A percentile compares a stretch with the other conserved stretches of the same genome.
Evolutionary conservation across 23 tunicate genomes (phyloP).

Genomic region (Ciona savignyi): DNA sequence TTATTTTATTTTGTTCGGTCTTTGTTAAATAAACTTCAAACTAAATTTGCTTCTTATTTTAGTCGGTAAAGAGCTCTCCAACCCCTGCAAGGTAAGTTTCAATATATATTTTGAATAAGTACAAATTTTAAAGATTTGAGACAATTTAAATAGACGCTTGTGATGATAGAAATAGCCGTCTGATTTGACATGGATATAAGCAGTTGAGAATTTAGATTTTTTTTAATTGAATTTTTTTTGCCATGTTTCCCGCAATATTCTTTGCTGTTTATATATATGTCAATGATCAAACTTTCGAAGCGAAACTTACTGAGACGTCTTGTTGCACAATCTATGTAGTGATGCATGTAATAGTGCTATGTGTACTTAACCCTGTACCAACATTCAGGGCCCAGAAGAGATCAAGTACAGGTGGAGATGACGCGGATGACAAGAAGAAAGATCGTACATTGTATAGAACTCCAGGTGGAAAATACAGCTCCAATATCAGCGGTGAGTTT

Average conservation of each 20-base stretch:
- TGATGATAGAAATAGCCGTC: constrained; percentile 22
- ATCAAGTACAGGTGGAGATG: constrained; percentile 22
- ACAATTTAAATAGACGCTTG: not conserved
- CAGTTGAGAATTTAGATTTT: not conserved
- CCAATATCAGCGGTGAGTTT: constrained; percentile 47
- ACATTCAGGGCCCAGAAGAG: constrained; percentile 52
- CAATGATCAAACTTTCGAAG: constrained; percentile 25
- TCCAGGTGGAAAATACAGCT: constrained; percentile 87
- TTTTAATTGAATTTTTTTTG: no score
- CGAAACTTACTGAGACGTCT: constrained; percentile 6
- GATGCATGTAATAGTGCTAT: no score
- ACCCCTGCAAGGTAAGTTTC: constrained; percentile 18
- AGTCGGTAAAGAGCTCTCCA: not conserved
- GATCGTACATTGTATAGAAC: constrained; percentile 73
- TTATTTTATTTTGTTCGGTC: not conserved
- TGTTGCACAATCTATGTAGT: no score
- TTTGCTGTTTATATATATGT: not conserved
- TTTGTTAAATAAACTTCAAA: not conserved
- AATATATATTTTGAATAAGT: not conserved
- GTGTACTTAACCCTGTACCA: not conserved
- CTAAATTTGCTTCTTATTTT: not conserved
- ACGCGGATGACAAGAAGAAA: constrained; percentile 58
- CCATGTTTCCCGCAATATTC: not conserved
- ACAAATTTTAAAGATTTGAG: not conserved
- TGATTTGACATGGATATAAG: constrained; percentile 1